Evolutionary conservation across 92 coral and sea anemone species (phyloP).

Genomic region (Siderastrea radians): DNA sequence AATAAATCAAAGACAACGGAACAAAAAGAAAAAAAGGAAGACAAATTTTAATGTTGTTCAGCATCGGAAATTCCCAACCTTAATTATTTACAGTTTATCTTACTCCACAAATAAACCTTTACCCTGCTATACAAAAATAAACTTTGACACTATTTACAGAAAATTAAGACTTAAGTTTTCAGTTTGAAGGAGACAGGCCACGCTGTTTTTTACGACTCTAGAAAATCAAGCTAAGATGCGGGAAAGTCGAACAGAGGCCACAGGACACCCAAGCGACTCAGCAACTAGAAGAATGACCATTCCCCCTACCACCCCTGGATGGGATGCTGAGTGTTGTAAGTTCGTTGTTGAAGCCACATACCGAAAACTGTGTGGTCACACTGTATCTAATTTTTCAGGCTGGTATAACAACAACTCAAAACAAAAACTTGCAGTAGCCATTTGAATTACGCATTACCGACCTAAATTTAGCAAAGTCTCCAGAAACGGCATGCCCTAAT

Average conservation of each 20-base stretch:
- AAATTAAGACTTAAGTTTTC: neutral
- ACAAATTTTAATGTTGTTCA: neutral
- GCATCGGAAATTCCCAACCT: neutral
- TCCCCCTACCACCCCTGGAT: too few species aligned
- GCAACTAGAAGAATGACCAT: too few species aligned
- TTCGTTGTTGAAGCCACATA: too few species aligned
- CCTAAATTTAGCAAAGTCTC: neutral
- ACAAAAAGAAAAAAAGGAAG: neutral
- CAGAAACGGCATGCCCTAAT: neutral
- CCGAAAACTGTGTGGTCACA: too few species aligned
- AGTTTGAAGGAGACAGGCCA: neutral
- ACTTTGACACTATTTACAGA: constrained; percentile 31
- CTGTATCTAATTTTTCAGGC: too few species aligned
- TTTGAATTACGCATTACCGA: neutral
- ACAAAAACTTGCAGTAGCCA: neutral
- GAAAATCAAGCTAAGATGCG: neutral
- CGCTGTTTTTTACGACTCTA: neutral
- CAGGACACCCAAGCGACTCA: too few species aligned
- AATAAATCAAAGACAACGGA: neutral
- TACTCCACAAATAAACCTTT: constrained; percentile 9
- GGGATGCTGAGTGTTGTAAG: too few species aligned
- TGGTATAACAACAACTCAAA: neutral
- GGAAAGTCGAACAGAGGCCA: too few species aligned
- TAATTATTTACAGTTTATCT: neutral
- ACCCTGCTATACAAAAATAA: constrained; percentile 25